Evolutionary conservation across 64 coral and sea anemone species (phyloP).

Genomic region (Pocillopora verrucosa): DNA sequence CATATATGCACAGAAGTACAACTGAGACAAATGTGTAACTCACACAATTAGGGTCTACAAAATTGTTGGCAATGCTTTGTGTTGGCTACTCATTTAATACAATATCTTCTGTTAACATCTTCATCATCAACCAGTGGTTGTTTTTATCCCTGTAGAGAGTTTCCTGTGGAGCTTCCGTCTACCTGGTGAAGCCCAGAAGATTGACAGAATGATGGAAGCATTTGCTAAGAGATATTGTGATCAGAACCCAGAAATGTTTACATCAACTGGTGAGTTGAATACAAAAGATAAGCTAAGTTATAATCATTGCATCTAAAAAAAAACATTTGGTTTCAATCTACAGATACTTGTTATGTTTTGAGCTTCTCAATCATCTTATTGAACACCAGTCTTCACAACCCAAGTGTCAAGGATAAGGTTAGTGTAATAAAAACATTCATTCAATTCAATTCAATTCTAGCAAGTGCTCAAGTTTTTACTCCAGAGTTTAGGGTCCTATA

Average conservation of each 20-base stretch:
- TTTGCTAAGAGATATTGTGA: slow-evolving; percentile 97
- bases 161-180: slow-evolving; percentile 99
- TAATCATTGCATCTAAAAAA: background rate
- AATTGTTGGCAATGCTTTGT: too few relatives aligned
- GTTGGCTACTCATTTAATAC: too few relatives aligned
- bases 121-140: background rate
- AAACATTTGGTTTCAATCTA: background rate
- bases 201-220: slow-evolving; percentile 99
- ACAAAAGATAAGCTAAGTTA: too few relatives aligned
- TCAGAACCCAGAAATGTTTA: slow-evolving; percentile 83
- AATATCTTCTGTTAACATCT: too few relatives aligned
- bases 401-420: slow-evolving; percentile 98
- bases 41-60: too few relatives aligned
- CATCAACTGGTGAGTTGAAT: slow-evolving; percentile 62
- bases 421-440: background rate
- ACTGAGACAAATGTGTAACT: too few relatives aligned
- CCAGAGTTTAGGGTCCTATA: too few relatives aligned
- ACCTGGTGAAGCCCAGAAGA: slow-evolving; percentile 98
- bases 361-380: slow-evolving; percentile 95
- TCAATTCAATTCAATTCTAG: too few relatives aligned
- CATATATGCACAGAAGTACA: too few relatives aligned
- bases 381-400: slow-evolving; percentile 96
- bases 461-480: background rate
- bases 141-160: slow-evolving; percentile 56
- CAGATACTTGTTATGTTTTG: slow-evolving; percentile 98